Evolutionary conservation across 2,797 vertebrate species (phyloP).

Genomic region (Anabacerthia variegaticeps): DNA sequence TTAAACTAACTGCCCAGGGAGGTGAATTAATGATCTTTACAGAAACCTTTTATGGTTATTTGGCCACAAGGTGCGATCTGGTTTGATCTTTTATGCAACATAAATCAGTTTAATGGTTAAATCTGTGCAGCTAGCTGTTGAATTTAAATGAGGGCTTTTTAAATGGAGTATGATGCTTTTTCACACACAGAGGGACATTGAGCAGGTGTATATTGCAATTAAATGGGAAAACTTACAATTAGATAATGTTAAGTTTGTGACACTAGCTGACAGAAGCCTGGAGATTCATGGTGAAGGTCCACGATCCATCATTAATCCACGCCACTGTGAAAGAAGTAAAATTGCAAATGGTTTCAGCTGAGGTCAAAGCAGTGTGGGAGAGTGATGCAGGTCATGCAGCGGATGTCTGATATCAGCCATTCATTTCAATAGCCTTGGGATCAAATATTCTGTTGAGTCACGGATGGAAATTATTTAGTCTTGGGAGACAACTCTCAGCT

Average conservation of each 20-base stretch:
- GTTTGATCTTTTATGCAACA: conserved; percentile 74
- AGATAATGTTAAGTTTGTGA: conserved; percentile 71
- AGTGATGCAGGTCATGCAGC: not conserved
- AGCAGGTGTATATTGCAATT: conserved; percentile 74
- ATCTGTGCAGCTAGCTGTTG: conserved; percentile 71
- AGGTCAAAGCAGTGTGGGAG: conserved; percentile 51
- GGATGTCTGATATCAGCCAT: conserved; percentile 1
- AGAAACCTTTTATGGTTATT: conserved; percentile 74
- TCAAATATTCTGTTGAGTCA: not conserved
- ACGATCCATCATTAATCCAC: conserved; percentile 47
- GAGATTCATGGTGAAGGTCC: conserved; percentile 57
- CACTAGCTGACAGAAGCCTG: conserved; percentile 47
- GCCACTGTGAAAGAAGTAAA: not conserved
- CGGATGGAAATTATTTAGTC: not conserved
- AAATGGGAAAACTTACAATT: conserved; percentile 73
- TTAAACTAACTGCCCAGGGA: conserved; percentile 74
- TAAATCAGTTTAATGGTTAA: conserved; percentile 76
- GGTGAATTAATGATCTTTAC: conserved; percentile 76
- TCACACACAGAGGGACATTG: conserved; percentile 58
- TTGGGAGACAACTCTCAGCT: not conserved
- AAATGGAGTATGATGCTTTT: conserved; percentile 69
- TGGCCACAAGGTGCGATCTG: conserved; percentile 74
- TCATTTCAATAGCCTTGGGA: not conserved
- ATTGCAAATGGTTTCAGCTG: conserved; percentile 42
- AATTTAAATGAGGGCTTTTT: conserved; percentile 73